Evolutionary conservation across 1,140 invertebrate species (phyloP), one percentile per base, ranked within the genome.

Genomic region (Pissodes strobi): DNA sequence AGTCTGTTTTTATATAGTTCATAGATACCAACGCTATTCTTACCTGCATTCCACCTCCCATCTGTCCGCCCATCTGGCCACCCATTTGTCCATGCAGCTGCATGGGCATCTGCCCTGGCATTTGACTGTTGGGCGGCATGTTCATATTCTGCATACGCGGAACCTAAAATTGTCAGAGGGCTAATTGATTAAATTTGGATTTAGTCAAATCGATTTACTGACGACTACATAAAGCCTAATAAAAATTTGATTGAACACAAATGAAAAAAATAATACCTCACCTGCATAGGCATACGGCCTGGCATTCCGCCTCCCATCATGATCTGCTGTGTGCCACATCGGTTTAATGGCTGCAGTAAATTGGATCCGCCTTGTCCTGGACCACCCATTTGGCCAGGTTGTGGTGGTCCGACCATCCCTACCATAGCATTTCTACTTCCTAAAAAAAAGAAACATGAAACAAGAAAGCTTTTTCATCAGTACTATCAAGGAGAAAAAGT

Each of bases 281-380:
- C 67, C 51, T 69, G 67, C 67, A 69, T 62, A 3, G 37, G 23
- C 57, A 60, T 48, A 59, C n/a, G n/a, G 2, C 53, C 62, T 18
- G 65, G 49, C 60, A 70, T 65, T 53, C 37, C 53, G 17, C 68
- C 68, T 27, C 37, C 53, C 62, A 67, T 68, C 70, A 84, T 81
- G 22, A 73, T 75, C 76, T 86, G 83, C 64, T 79, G 69, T 70
- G 81, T 80, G 18, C 77, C 82, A 45, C 85, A 85, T 18, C 85
- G 78, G 69, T 86, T 87, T 58, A 87, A 74, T 27, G 80, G 83
- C 75, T 87, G 86, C 19, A 86, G 72, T 43, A 87, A 71, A 75
- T 84, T 85, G 52, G 84, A 82, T 48, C 81, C 77, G 53, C 76
- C 69, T 61, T 78, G 80, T 69, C 83, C 83, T 23, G 79, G 79